Conservation (phyloP, 1,140 invertebrate genomes). For the Penaeus vannamei region DNA sequence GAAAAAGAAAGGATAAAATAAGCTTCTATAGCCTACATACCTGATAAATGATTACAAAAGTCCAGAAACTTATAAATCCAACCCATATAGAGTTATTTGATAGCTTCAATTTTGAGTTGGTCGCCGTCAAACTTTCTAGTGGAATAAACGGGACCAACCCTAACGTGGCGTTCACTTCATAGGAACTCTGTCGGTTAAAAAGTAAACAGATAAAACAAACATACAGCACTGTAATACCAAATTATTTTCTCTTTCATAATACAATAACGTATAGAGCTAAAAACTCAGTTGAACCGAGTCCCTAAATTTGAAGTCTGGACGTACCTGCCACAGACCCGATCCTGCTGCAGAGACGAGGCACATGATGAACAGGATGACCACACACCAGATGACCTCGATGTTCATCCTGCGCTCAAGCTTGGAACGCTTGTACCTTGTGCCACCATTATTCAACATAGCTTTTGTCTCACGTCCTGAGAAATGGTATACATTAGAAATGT, state of each 20-base stretch:
- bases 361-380: slow-evolving; percentile 90
- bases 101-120: slow-evolving; percentile 1
- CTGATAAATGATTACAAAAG: slow-evolving; percentile 95
- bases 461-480: slow-evolving; percentile 93
- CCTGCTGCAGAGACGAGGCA: slow-evolving; percentile 93
- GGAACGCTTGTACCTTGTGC: slow-evolving; percentile 94
- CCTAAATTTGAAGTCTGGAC: slow-evolving; percentile 72
- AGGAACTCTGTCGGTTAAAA: slow-evolving; percentile 41
- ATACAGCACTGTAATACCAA: too few species aligned
- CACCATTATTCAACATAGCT: slow-evolving; percentile 97
- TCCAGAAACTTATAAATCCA: slow-evolving; percentile 93
- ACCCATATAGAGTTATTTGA: slow-evolving; percentile 78
- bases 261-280: slow-evolving; percentile 69
- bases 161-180: slow-evolving; percentile 39
- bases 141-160: slow-evolving; percentile 64
- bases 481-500: neutral
- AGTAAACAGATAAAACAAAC: too few species aligned
- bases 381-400: slow-evolving; percentile 96
- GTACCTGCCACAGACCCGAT: slow-evolving; percentile 85
- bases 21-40: slow-evolving; percentile 72
- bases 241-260: too few species aligned
- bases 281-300: slow-evolving; percentile 76
- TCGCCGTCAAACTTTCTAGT: neutral
- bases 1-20: neutral
- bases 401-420: slow-evolving; percentile 95